Evolutionary conservation across 2,797 vertebrate species (phyloP), one percentile per base, ranked within the genome.

Genomic region (Aeoliscus strigatus): DNA sequence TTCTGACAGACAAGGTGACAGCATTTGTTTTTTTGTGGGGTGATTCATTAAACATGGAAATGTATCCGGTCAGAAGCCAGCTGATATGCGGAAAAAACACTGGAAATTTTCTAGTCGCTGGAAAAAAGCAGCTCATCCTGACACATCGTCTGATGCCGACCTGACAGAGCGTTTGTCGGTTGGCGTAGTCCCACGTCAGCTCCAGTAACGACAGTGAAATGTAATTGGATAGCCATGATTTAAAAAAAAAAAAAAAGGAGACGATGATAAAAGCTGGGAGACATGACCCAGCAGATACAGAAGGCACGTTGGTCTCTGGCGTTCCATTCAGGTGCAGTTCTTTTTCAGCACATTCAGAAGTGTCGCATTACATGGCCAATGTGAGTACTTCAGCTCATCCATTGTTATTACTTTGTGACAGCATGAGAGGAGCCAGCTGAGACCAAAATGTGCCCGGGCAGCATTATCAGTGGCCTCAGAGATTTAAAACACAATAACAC

Each of bases 381-480:
- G 50, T 61, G 52, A 59, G 63, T 69, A 56, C 72, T 73, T 62
- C 38, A 41, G 70, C 66, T 61, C 70, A 69, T 80, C 76, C 60
- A 65, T 82, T 52, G 66, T 78, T 40, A 75, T 78, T 75, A 66
- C 29, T 3, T 30, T 50, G 53, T 76, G 78, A 79, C 79, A 73
- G 75, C 51, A 52, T 35, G 55, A 66, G 65, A 68, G 67, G 60
- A 50, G 67, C 57, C 67, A 67, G 66, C 61, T 52, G 65, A 69
- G 79, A 77, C 79, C 60, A 67, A 78, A 86, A 85, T 78, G 77
- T 85, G 81, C 76, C 66, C 64, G 61, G 75, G 65, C 81, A 80
- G 84, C 80, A 83, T 71, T 76, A 83, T 80, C 73, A 57, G 52
- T 54, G 71, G 70, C 81, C 81, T 78, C 51, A 69, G 79, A 82